Evolutionary conservation across 1,140 invertebrate genomes (phyloP).

Genomic region (Eumeta japonica): DNA sequence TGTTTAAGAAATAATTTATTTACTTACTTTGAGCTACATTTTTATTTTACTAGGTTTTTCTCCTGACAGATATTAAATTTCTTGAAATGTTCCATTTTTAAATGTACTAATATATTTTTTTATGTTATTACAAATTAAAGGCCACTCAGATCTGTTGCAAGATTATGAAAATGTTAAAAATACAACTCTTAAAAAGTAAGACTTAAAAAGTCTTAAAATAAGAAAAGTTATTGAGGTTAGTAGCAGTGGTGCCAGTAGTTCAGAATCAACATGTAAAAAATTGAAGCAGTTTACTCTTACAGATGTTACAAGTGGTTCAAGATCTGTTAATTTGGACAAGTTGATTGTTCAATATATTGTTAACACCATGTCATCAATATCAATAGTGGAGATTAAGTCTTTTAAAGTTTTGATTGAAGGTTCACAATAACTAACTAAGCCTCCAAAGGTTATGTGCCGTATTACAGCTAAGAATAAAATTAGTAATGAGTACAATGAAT

Average conservation of each 20-base stretch:
- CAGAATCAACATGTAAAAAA: constrained; percentile 10
- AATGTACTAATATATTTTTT: constrained; percentile 8
- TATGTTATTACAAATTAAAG: constrained; percentile 10
- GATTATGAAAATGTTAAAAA: constrained; percentile 12
- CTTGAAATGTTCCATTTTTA: no score
- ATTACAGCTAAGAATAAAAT: no score
- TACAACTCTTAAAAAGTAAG: constrained; percentile 8
- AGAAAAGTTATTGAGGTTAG: constrained; percentile 9
- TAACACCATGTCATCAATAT: constrained; percentile 16
- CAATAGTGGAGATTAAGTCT: constrained; percentile 15
- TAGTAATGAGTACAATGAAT: no score
- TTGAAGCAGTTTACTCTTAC: constrained; percentile 11
- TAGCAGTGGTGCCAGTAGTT: constrained; percentile 7
- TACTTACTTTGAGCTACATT: no score
- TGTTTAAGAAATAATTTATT: no score
- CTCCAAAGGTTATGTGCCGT: no score
- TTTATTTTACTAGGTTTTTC: no score
- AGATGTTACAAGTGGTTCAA: constrained; percentile 4
- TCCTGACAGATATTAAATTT: no score
- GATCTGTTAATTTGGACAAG: constrained; percentile 16
- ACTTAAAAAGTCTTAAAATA: no score
- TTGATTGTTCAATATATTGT: constrained; percentile 16
- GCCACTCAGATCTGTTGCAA: constrained; percentile 8
- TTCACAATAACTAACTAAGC: constrained; percentile 11
- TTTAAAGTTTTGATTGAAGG: constrained; percentile 21